phyloP scores from a whole-genome alignment of 2,797 vertebrate species.

The Scyliorhinus canicula region DNA sequence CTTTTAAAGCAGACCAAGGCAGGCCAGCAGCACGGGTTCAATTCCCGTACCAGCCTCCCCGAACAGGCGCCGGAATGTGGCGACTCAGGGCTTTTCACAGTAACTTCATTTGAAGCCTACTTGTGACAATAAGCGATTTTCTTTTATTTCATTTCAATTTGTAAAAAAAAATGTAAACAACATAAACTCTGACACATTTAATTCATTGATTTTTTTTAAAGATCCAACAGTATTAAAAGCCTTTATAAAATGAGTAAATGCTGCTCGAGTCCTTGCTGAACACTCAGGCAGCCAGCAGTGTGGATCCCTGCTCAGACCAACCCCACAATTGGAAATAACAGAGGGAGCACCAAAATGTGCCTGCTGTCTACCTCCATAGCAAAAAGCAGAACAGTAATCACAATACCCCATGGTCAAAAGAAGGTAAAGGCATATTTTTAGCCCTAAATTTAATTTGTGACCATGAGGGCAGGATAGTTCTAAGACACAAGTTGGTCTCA shows the following conservation, averaged over 20 bases:
- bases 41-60: too few relatives aligned
- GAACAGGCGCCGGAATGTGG: too few relatives aligned
- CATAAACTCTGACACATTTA: not conserved
- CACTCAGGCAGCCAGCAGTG: not conserved
- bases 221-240: not conserved
- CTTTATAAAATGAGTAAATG: not conserved
- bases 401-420: not conserved
- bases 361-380: too few relatives aligned
- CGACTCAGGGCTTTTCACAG: too few relatives aligned
- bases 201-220: not conserved
- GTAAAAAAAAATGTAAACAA: too few relatives aligned
- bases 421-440: not conserved
- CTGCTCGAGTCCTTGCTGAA: not conserved
- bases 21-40: too few relatives aligned
- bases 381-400: not conserved
- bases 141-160: too few relatives aligned
- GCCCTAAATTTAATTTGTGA: not conserved
- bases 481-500: not conserved
- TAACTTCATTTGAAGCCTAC: too few relatives aligned
- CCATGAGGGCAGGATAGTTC: too few relatives aligned
- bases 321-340: not conserved
- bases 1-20: too few relatives aligned
- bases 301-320: not conserved
- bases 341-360: too few relatives aligned
- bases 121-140: too few relatives aligned